These are phyloP conservation scores for Xestobium rufovillosum DNA, from an alignment of 2,888 invertebrate genomes.

Conservation along the genomic window DNA sequence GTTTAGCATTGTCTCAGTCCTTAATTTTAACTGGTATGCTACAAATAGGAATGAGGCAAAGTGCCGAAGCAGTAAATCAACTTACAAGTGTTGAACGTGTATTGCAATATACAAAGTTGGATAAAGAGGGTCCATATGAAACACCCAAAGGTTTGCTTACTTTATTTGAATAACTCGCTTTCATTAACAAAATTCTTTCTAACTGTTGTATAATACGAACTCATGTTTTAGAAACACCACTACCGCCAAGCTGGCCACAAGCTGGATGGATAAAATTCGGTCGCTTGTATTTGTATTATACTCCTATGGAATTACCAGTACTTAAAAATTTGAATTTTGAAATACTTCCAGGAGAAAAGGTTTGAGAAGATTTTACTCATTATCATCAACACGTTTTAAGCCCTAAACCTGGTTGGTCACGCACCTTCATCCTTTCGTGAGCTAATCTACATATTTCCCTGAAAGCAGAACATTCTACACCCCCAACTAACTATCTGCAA, in stretches of 20 bases:
- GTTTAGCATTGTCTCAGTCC: conserved; percentile 60
- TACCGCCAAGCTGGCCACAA: conserved; percentile 49
- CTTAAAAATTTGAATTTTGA: conserved; percentile 53
- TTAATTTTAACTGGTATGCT: conserved; percentile 67
- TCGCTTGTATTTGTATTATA: conserved; percentile 52
- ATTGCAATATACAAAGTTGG: conserved; percentile 62
- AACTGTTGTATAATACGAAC: background rate
- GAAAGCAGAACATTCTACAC: too few relatives aligned
- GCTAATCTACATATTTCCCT: too few relatives aligned
- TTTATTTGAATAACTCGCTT: too few relatives aligned
- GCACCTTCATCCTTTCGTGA: too few relatives aligned
- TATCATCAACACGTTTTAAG: too few relatives aligned
- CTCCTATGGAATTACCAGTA: conserved; percentile 51
- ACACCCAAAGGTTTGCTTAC: conserved; percentile 45
- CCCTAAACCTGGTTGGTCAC: too few relatives aligned
- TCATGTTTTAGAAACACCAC: conserved; percentile 30
- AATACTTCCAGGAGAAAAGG: conserved; percentile 55
- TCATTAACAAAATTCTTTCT: background rate
- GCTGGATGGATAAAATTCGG: conserved; percentile 39
- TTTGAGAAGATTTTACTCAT: too few relatives aligned
- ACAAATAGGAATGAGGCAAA: conserved; percentile 67
- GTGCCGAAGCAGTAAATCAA: conserved; percentile 62
- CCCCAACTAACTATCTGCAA: too few relatives aligned
- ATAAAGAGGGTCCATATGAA: conserved; percentile 55
- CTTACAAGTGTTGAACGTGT: conserved; percentile 73